phyloP scores from a whole-genome alignment of 2,888 invertebrate genomes.

The Hoplodrina blanda region DNA sequence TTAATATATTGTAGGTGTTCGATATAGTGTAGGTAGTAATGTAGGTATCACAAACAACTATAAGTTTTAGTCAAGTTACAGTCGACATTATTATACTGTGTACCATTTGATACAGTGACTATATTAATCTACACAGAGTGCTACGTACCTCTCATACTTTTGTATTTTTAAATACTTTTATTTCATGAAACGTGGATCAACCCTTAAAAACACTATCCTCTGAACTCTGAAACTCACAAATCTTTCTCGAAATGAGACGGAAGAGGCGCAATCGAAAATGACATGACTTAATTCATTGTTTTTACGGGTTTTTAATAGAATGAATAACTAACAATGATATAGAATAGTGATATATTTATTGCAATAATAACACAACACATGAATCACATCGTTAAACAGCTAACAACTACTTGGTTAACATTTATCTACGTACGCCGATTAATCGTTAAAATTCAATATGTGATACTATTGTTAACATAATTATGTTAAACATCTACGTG shows the following conservation, averaged over 20 bases:
- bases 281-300: slow-evolving; percentile 29
- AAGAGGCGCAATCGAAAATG: slow-evolving; percentile 30
- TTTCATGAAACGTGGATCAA: slow-evolving; percentile 38
- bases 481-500: slow-evolving; percentile 47
- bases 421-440: slow-evolving; percentile 44
- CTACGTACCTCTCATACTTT: slow-evolving; percentile 75
- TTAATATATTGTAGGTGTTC: slow-evolving; percentile 63
- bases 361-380: slow-evolving; percentile 55
- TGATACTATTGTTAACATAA: slow-evolving; percentile 52
- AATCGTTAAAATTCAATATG: slow-evolving; percentile 39
- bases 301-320: slow-evolving; percentile 54
- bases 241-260: slow-evolving; percentile 23
- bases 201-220: slow-evolving; percentile 56
- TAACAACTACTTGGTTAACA: slow-evolving; percentile 55
- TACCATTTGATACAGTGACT: slow-evolving; percentile 74
- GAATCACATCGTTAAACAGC: slow-evolving; percentile 50
- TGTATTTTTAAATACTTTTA: slow-evolving; percentile 23
- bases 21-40: slow-evolving; percentile 53
- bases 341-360: slow-evolving; percentile 43
- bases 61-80: slow-evolving; percentile 66
- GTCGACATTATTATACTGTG: slow-evolving; percentile 69
- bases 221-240: slow-evolving; percentile 9
- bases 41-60: slow-evolving; percentile 60
- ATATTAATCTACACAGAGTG: slow-evolving; percentile 80
- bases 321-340: slow-evolving; percentile 53